Evolutionary conservation across 2,888 invertebrate species (phyloP).

Genomic region (Acrocera orbiculus): DNA sequence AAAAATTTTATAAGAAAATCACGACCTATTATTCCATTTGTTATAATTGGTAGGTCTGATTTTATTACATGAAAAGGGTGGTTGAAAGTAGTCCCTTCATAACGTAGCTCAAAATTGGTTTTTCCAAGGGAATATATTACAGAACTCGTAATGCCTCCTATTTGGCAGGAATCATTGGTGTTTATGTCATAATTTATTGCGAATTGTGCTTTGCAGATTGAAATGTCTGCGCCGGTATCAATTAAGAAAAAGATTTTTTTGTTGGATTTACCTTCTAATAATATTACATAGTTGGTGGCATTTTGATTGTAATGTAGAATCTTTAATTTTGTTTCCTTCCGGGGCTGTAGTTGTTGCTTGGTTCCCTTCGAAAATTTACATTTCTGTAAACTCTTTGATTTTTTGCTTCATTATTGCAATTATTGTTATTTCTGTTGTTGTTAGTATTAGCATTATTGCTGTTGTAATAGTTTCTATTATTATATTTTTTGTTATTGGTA

Average conservation of each 20-base stretch:
- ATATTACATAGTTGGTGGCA: neutral
- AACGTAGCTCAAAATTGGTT: too few relatives aligned
- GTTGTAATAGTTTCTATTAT: neutral
- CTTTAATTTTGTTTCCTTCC: neutral
- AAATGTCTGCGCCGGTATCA: neutral
- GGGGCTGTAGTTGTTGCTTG: neutral
- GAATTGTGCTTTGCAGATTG: neutral
- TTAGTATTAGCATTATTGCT: neutral
- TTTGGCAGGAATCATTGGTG: neutral
- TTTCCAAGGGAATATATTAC: too few relatives aligned
- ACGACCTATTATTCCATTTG: conserved; percentile 5
- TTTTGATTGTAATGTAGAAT: too few relatives aligned
- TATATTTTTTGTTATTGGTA: neutral
- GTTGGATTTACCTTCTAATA: too few relatives aligned
- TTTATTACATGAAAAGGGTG: conserved; percentile 1
- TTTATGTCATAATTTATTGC: neutral
- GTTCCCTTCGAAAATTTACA: neutral
- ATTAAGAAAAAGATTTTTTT: too few relatives aligned
- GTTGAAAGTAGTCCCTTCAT: neutral
- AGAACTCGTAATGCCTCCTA: too few relatives aligned
- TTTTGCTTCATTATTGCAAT: neutral
- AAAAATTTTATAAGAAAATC: conserved; percentile 1
- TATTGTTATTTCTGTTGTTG: neutral
- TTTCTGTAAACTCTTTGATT: neutral
- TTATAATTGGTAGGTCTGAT: conserved; percentile 4